Percentiles rank a stretch among this genome's conserved stretches.
phyloP scores from a whole-genome alignment of 1,140 invertebrate species.

The Radopholus similis region DNA sequence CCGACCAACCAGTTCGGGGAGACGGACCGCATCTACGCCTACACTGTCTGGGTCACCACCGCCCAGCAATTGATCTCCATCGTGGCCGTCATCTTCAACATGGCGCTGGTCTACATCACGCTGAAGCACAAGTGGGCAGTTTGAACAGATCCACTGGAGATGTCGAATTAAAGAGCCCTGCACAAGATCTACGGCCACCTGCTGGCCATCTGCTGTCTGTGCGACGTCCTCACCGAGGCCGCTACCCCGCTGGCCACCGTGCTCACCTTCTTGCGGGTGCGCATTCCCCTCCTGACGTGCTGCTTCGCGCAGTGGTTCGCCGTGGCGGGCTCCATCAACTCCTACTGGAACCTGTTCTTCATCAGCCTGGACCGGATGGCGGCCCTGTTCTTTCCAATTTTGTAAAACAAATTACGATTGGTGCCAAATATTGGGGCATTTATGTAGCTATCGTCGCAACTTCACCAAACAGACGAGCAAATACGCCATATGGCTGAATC shows the following conservation, averaged over 20 bases:
- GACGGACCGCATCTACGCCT: background rate
- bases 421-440: background rate
- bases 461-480: background rate
- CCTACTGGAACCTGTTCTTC: background rate
- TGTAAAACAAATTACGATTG: background rate
- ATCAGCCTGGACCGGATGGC: background rate
- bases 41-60: background rate
- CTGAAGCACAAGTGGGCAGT: background rate
- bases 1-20: background rate
- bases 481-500: background rate
- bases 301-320: background rate
- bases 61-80: background rate
- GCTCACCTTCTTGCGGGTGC: background rate
- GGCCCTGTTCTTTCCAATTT: background rate
- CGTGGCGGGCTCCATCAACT: background rate
- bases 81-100: background rate
- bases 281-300: background rate
- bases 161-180: too few species aligned
- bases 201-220: background rate
- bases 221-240: background rate
- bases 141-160: too few species aligned
- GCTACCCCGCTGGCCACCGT: background rate
- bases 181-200: background rate
- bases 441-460: background rate
- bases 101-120: background rate